phyloP scores from a whole-genome alignment of 2,888 invertebrate species.

The Craniophora ligustri region DNA sequence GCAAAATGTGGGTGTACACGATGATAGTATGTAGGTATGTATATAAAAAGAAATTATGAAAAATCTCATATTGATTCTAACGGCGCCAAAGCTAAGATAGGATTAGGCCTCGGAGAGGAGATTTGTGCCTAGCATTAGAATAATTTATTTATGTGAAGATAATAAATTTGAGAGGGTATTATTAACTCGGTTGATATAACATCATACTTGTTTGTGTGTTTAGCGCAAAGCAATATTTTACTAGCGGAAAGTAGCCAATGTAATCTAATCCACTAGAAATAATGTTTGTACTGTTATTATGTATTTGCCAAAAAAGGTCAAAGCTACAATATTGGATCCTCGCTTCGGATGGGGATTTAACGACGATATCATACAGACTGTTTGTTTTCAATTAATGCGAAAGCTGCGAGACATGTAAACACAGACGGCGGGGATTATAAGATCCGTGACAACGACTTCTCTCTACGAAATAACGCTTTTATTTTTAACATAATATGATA shows the following conservation, averaged over 20 bases:
- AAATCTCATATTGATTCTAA: too few species aligned
- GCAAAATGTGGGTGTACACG: too few species aligned
- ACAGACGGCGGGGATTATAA: conserved; percentile 40
- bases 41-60: too few species aligned
- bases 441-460: conserved; percentile 17
- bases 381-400: conserved; percentile 57
- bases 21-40: too few species aligned
- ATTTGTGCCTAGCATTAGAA: too few species aligned
- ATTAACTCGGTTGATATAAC: too few species aligned
- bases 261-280: conserved; percentile 13
- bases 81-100: too few species aligned
- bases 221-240: background rate
- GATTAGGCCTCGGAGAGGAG: too few species aligned
- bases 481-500: conserved; percentile 29
- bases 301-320: conserved; percentile 29
- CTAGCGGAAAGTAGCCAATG: background rate
- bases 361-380: conserved; percentile 43
- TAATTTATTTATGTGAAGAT: too few species aligned
- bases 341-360: conserved; percentile 23
- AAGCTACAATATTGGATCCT: conserved; percentile 5
- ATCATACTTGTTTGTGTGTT: too few species aligned
- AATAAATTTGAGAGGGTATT: too few species aligned
- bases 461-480: conserved; percentile 18
- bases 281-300: conserved; percentile 13
- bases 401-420: conserved; percentile 41